A percentile compares a stretch with the other conserved stretches of the same genome.
Conservation (phyloP, 1,140 invertebrate species). For the Theocolax elegans region DNA sequence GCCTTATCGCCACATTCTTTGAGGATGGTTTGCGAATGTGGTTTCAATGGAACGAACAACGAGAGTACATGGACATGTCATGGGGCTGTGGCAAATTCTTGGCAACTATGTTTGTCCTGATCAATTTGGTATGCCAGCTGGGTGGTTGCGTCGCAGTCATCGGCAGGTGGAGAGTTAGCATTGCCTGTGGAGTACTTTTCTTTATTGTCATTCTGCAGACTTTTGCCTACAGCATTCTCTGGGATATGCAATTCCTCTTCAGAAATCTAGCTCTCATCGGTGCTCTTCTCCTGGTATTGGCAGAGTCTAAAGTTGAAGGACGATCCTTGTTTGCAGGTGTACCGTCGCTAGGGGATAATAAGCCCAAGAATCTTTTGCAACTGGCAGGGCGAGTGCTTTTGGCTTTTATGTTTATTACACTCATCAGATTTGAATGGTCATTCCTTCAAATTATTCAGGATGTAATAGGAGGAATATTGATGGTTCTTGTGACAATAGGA, state of each 20-base stretch:
- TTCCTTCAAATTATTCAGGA: conserved; percentile 86
- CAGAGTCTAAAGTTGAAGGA: conserved; percentile 92
- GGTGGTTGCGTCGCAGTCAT: conserved; percentile 97
- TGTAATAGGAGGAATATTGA: conserved; percentile 91
- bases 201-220: conserved; percentile 97
- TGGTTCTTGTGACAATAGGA: conserved; percentile 96
- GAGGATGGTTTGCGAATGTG: conserved; percentile 99
- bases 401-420: conserved; percentile 98
- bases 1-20: conserved; percentile 98
- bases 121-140: conserved; percentile 96
- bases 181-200: conserved; percentile 94
- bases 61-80: conserved; percentile 97
- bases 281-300: conserved; percentile 91
- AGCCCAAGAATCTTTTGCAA: conserved; percentile 97
- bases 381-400: conserved; percentile 94
- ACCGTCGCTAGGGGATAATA: conserved; percentile 95
- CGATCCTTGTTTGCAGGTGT: conserved; percentile 97
- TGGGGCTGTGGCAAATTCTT: conserved; percentile 97
- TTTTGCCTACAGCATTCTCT: conserved; percentile 96
- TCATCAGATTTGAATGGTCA: conserved; percentile 92
- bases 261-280: conserved; percentile 97
- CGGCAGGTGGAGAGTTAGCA: conserved; percentile 89
- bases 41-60: conserved; percentile 97
- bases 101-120: conserved; percentile 89
- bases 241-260: conserved; percentile 96